phyloP scores from a whole-genome alignment of 2,797 vertebrate genomes.

The Gobio occitaniae region DNA sequence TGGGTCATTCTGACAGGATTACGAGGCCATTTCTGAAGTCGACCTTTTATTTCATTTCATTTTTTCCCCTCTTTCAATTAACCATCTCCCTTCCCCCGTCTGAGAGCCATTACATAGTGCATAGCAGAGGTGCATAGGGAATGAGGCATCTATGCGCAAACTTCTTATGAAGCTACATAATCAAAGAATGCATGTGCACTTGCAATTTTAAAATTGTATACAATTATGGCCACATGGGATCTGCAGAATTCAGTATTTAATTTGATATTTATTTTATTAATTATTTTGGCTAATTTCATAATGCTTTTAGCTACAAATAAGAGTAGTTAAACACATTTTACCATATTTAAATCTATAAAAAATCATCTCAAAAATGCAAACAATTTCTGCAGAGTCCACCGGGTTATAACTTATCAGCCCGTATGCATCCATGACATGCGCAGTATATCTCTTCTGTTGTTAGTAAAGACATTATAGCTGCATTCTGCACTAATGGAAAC shows the following conservation, averaged over 20 bases:
- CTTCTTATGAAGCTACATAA: slow-evolving; percentile 1
- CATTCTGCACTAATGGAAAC: slow-evolving; percentile 53
- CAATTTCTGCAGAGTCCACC: not conserved
- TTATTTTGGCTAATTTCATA: not conserved
- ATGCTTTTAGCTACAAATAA: not conserved
- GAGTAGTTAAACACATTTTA: not conserved
- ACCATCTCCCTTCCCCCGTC: not conserved
- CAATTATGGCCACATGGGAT: not conserved
- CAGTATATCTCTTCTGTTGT: slow-evolving; percentile 40
- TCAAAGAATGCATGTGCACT: slow-evolving; percentile 3
- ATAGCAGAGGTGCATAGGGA: not conserved
- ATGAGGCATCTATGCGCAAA: slow-evolving; percentile 1
- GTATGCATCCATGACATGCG: not conserved
- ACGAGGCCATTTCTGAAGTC: slow-evolving; percentile 25
- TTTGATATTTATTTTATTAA: not conserved
- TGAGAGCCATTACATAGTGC: not conserved
- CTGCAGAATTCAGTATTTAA: not conserved
- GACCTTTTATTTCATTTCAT: not conserved
- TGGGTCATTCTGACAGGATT: slow-evolving; percentile 28
- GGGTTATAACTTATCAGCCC: slow-evolving; percentile 1
- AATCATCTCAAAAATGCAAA: not conserved
- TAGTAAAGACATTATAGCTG: slow-evolving; percentile 38
- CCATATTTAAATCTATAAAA: not conserved
- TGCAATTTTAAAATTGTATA: not conserved
- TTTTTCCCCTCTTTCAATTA: slow-evolving; percentile 15